phyloP scores from a whole-genome alignment of 2,888 invertebrate genomes.

The Drosophila basisetae region DNA sequence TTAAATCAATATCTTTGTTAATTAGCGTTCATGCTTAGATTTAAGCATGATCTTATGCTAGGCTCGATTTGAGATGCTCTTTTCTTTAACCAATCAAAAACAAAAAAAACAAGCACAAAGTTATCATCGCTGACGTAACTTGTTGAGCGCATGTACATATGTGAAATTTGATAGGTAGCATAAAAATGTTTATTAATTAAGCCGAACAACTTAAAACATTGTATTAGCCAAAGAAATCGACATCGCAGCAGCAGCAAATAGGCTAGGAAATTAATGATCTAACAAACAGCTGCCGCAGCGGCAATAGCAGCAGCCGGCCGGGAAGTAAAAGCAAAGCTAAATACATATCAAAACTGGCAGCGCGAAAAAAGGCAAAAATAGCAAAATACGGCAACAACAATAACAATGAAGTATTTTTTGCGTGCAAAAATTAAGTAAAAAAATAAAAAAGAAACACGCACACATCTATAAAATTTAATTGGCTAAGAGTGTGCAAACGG shows the following conservation, averaged over 20 bases:
- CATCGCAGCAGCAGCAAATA: constrained; percentile 54
- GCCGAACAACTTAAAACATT: constrained; percentile 26
- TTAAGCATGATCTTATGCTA: neutral
- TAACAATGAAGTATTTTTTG: constrained; percentile 44
- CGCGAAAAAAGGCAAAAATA: constrained; percentile 14
- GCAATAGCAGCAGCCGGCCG: constrained; percentile 34
- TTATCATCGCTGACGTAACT: constrained; percentile 40
- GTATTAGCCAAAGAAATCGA: constrained; percentile 27
- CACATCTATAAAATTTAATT: constrained; percentile 44
- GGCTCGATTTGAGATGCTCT: constrained; percentile 4
- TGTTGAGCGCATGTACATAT: constrained; percentile 10
- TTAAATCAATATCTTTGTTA: neutral
- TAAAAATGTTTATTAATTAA: constrained; percentile 57
- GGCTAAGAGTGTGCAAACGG: constrained; percentile 10
- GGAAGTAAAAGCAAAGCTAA: constrained; percentile 20
- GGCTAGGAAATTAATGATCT: constrained; percentile 61
- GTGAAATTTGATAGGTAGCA: constrained; percentile 16
- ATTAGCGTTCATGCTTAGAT: neutral
- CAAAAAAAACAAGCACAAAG: neutral
- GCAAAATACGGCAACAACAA: constrained; percentile 8
- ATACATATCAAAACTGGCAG: constrained; percentile 46
- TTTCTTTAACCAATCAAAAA: constrained; percentile 14
- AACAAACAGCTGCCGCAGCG: constrained; percentile 9
- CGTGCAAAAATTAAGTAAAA: constrained; percentile 48
- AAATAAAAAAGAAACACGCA: constrained; percentile 20